Evolutionary conservation across 2,113 vertebrate genomes (phyloP).

Genomic region (Entomyzon cyanotis): DNA sequence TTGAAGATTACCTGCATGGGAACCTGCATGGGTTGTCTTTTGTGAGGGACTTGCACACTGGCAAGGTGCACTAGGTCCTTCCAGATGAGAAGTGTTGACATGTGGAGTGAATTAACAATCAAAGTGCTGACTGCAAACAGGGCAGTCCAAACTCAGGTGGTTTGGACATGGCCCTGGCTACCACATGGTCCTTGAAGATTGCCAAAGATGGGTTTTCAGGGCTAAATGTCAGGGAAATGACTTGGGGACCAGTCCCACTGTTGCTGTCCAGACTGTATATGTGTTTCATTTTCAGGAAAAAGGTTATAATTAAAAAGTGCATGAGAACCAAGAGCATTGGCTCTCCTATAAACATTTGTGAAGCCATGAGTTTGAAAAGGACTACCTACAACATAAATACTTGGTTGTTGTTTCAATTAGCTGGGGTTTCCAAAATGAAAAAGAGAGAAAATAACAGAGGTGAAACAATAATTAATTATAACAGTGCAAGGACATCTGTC

Average conservation of each 20-base stretch:
- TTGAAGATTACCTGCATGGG: background rate
- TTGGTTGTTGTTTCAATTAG: background rate
- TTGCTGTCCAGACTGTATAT: background rate
- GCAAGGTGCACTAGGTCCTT: background rate
- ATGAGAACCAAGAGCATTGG: background rate
- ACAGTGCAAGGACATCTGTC: background rate
- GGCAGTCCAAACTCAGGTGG: constrained; percentile 30
- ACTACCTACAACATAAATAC: background rate
- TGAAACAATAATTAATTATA: background rate
- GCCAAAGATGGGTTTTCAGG: background rate
- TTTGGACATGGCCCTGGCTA: background rate
- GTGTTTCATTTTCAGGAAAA: background rate
- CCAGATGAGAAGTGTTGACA: background rate
- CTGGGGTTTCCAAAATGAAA: background rate
- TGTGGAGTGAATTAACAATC: constrained; percentile 31
- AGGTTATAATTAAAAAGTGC: background rate
- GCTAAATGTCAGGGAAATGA: background rate
- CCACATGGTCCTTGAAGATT: background rate
- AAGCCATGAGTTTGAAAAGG: background rate
- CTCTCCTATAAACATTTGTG: background rate
- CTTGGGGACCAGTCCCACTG: background rate
- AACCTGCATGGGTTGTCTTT: background rate
- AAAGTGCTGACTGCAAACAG: background rate
- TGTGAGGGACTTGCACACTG: background rate
- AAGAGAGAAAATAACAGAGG: background rate